Evolutionary conservation across 2,797 vertebrate species (phyloP).

Genomic region (Macropus fuliginosus): DNA sequence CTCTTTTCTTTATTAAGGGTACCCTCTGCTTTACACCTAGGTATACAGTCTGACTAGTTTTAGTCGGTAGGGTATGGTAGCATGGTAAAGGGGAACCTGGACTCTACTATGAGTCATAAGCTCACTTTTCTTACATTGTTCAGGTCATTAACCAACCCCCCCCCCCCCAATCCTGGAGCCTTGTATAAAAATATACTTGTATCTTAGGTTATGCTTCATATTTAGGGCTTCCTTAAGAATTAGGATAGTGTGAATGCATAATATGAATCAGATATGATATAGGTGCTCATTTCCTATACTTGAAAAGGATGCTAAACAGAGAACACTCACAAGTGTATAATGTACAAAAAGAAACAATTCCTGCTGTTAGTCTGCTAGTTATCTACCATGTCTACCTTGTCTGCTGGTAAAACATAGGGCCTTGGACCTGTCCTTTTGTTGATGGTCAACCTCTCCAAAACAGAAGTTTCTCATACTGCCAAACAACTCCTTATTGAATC

Average conservation of each 20-base stretch:
- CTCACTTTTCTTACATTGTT: not conserved
- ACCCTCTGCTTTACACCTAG: not conserved
- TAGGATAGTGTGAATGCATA: not conserved
- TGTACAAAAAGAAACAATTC: not conserved
- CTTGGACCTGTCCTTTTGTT: not conserved
- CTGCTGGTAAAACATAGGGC: too few species aligned
- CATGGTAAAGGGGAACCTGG: too few species aligned
- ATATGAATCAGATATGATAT: not conserved
- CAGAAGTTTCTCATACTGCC: not conserved
- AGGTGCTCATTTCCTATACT: not conserved
- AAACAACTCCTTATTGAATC: too few species aligned
- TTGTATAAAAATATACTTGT: not conserved
- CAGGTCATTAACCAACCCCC: not conserved
- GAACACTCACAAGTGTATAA: not conserved
- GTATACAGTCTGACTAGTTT: not conserved
- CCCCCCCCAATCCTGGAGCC: not conserved
- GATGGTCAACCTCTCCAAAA: not conserved
- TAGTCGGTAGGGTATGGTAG: not conserved
- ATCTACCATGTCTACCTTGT: too few species aligned
- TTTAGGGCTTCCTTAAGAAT: not conserved
- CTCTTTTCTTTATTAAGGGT: not conserved
- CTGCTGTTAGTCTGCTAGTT: too few species aligned
- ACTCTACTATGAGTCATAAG: not conserved
- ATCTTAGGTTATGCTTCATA: not conserved
- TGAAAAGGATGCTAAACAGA: not conserved